Percentiles rank a stretch among this genome's conserved stretches.
Evolutionary conservation across 1,140 invertebrate genomes (phyloP).

Genomic region (Drosophila sp.): DNA sequence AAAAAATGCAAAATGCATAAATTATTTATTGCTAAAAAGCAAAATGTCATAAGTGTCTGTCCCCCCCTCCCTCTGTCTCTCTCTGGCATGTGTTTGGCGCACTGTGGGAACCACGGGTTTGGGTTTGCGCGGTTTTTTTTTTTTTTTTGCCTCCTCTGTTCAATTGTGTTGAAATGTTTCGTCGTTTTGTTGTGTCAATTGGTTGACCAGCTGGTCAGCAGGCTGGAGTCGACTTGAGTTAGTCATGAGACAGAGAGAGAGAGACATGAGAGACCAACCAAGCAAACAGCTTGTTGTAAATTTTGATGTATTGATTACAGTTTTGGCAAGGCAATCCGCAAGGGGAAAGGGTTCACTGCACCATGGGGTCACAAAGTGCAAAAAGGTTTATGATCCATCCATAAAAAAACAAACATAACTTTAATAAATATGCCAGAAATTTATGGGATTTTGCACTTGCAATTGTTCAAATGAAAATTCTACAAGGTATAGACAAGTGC

Average conservation of each 20-base stretch:
- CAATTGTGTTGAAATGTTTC: constrained; percentile 47
- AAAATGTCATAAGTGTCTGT: constrained; percentile 56
- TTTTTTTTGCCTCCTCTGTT: not conserved
- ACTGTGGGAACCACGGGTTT: constrained; percentile 55
- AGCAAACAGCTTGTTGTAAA: constrained; percentile 31
- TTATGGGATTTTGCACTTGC: no score
- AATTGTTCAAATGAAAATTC: no score
- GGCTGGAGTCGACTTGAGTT: constrained; percentile 29
- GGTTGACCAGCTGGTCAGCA: constrained; percentile 37
- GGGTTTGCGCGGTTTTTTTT: constrained; percentile 11
- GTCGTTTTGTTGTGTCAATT: constrained; percentile 58
- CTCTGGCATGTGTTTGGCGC: constrained; percentile 39
- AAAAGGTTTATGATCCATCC: not conserved
- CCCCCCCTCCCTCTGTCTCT: not conserved
- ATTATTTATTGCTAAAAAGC: constrained; percentile 63
- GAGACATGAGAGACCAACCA: no score
- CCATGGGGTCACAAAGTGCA: not conserved
- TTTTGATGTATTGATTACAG: constrained; percentile 59
- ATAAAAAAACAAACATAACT: not conserved
- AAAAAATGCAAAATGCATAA: constrained; percentile 50
- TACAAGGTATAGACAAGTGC: no score
- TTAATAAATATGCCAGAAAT: no score
- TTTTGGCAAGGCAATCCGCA: constrained; percentile 2
- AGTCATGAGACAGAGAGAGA: constrained; percentile 8
- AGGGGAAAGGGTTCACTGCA: constrained; percentile 6